phyloP scores from a whole-genome alignment of 2,888 invertebrate species.

The Meiosimyza platycephala region DNA sequence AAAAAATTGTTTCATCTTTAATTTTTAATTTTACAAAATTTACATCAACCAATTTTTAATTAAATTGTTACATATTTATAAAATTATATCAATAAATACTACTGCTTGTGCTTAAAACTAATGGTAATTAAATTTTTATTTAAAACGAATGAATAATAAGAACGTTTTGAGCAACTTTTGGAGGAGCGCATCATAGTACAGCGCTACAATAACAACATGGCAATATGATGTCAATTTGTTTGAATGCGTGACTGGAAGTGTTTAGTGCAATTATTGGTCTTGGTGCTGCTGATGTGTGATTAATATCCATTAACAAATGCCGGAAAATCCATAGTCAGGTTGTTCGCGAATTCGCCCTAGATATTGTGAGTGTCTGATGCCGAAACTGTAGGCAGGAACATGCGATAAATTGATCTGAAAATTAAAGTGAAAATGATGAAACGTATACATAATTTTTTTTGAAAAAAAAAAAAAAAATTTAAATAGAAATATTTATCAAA shows the following conservation, averaged over 20 bases:
- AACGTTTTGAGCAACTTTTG: constrained; percentile 31
- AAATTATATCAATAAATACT: neutral
- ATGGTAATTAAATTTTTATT: constrained; percentile 7
- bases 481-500: too few relatives aligned
- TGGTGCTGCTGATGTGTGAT: constrained; percentile 24
- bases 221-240: neutral
- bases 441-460: neutral
- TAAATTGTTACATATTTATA: constrained; percentile 13
- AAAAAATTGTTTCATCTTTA: neutral
- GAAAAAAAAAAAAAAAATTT: too few relatives aligned
- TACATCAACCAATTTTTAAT: constrained; percentile 16
- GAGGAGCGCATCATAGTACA: constrained; percentile 9
- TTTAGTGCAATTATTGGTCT: constrained; percentile 10
- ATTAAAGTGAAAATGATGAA: neutral
- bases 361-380: constrained; percentile 88
- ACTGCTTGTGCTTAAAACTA: constrained; percentile 27
- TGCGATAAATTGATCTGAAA: constrained; percentile 73
- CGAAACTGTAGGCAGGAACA: constrained; percentile 81
- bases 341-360: constrained; percentile 69
- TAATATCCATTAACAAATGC: constrained; percentile 55
- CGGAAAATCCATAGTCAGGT: constrained; percentile 58
- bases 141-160: neutral
- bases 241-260: neutral
- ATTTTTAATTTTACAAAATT: constrained; percentile 30
- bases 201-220: neutral